Evolutionary conservation across 35 echinoderm and acorn worm genomes (phyloP).

Genomic region (Lytechinus pictus): DNA sequence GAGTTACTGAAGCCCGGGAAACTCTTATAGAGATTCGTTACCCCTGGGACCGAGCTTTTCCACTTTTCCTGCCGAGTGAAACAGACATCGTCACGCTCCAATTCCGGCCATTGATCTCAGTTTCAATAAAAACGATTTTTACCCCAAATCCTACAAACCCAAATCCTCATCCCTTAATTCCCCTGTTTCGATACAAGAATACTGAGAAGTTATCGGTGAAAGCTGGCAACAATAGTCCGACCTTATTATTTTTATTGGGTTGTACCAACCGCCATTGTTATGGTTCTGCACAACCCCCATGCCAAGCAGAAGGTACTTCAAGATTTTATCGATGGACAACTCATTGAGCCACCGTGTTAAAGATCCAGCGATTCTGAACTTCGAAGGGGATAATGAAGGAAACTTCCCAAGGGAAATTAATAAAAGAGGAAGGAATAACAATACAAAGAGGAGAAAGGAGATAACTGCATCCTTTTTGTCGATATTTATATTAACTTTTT

Average conservation of each 20-base stretch:
- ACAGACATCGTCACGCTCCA: background rate
- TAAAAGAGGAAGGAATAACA: background rate
- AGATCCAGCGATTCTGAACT: background rate
- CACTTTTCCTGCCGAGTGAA: too few species aligned
- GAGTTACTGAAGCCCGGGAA: too few species aligned
- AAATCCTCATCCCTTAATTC: background rate
- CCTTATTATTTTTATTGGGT: background rate
- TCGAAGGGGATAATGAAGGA: background rate
- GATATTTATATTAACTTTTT: background rate
- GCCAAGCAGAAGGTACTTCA: background rate
- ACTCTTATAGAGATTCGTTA: too few species aligned
- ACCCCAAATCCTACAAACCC: background rate
- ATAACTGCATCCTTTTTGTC: background rate
- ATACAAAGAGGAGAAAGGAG: background rate
- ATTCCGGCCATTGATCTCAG: background rate
- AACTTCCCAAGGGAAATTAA: background rate
- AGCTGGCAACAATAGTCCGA: background rate
- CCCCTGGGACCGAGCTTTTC: too few species aligned
- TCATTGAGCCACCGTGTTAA: background rate
- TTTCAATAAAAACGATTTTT: background rate
- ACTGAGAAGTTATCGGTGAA: background rate
- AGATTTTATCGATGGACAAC: background rate
- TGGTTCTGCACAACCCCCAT: background rate
- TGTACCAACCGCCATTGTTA: background rate
- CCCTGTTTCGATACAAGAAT: background rate